Base-by-base conservation (phyloP, 2,888 invertebrate genomes). In the Parnassius apollo region DNA sequence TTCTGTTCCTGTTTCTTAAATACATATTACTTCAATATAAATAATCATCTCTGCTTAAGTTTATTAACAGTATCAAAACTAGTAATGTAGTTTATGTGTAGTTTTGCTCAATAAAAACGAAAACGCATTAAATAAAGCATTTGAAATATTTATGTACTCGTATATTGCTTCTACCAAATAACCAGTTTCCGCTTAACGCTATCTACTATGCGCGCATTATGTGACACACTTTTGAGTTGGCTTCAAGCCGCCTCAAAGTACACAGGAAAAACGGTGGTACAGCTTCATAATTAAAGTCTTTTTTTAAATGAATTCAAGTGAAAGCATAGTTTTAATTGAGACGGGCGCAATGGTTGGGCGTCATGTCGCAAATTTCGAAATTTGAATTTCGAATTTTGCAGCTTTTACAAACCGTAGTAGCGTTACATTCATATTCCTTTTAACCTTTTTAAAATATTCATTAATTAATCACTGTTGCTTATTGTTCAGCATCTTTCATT, bases 201-300 rank as follows among this genome's bases (percentile, higher is more conserved):
- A 25, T 46, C 52, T 18, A 60, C 64, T 18, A 12, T 57, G 53
- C 9, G 49, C 60, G 57, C 60, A 60, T 61, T 60, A 64, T 22
- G 84, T 91, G 91, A 91, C 91, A 91, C 82, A 91, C 86, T 88
- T 91, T 88, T 85, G 84, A 88, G 78, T 90, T 91, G 91, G 91
- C 91, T 86, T 80, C 81, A 81, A 84, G 88, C 89, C 91, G 85
- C 78, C 72, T 65, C 56, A 45, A 64, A 65, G 53, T 70, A 67
- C 83, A 80, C 69, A 66, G 75, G 61, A 82, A 80, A 80, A 68
- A 66, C 69, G 70, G 78, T 83, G 75, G 76, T 89, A 83, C 68
- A 11, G 0, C 35, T 18, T 50, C 53, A 8, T 2, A 11, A 0
- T 56, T 69, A 72, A 67, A 59, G 68, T 69, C 59, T 61, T 68